Evolutionary conservation across 1,140 invertebrate genomes (phyloP).

Genomic region (Atta cephalotes): DNA sequence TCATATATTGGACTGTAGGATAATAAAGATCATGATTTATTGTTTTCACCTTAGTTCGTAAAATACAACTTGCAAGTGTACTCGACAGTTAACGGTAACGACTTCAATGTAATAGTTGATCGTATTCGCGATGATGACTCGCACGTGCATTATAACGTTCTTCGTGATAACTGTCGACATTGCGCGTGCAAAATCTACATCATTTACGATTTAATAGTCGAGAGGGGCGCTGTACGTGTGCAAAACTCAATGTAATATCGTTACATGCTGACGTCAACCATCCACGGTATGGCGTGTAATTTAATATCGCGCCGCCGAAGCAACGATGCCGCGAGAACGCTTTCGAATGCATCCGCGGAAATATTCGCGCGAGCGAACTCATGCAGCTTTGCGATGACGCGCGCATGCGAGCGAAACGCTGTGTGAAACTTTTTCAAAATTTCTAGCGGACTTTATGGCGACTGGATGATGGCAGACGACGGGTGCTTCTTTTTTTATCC

Average conservation of each 20-base stretch:
- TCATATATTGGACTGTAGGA: conserved; percentile 34
- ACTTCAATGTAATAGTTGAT: neutral
- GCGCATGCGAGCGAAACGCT: conserved; percentile 31
- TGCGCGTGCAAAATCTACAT: conserved; percentile 18
- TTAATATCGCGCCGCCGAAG: conserved; percentile 44
- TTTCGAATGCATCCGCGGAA: conserved; percentile 43
- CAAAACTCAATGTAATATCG: conserved; percentile 58
- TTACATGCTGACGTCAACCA: conserved; percentile 42
- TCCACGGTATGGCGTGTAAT: conserved; percentile 35
- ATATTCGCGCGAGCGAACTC: conserved; percentile 41
- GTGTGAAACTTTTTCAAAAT: conserved; percentile 33
- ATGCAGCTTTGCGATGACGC: conserved; percentile 16
- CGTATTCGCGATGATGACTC: conserved; percentile 36
- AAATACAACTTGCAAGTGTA: conserved; percentile 12
- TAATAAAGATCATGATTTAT: conserved; percentile 22
- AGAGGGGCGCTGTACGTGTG: neutral
- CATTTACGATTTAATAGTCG: conserved; percentile 65
- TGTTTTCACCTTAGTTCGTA: neutral
- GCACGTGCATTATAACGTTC: conserved; percentile 3
- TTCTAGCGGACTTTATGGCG: neutral
- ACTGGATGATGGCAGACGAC: neutral
- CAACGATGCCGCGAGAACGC: conserved; percentile 7
- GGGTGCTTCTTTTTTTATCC: neutral
- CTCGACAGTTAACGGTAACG: conserved; percentile 14
- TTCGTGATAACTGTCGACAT: conserved; percentile 49